Conservation (phyloP, 1,140 invertebrate genomes). For the Apis dorsata region DNA sequence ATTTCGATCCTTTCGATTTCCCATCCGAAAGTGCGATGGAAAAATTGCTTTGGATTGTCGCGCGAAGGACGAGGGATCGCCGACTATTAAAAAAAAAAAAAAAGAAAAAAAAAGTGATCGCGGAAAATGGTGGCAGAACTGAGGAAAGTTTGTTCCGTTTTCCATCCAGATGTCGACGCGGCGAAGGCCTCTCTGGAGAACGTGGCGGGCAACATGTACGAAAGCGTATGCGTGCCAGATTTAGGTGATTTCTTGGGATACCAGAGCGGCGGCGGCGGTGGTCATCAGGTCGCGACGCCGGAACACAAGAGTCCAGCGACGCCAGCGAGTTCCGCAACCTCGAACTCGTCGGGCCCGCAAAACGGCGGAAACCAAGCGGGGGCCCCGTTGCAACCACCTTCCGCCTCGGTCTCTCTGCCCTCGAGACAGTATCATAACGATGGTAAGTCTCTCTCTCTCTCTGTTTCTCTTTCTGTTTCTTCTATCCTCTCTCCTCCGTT, state of each 20-base stretch:
- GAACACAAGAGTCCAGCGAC: conserved; percentile 76
- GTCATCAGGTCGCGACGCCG: conserved; percentile 74
- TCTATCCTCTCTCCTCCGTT: conserved; percentile 25
- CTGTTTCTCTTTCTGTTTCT: neutral
- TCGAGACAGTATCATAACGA: conserved; percentile 77
- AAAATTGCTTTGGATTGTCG: no score
- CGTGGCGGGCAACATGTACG: conserved; percentile 85
- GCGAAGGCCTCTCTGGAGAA: conserved; percentile 85
- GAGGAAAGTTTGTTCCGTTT: conserved; percentile 63
- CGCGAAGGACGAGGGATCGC: neutral
- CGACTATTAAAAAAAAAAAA: neutral
- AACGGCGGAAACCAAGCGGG: conserved; percentile 55
- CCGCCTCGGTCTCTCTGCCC: conserved; percentile 58
- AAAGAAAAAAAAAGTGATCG: neutral
- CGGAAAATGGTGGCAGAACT: conserved; percentile 6
- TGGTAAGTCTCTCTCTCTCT: conserved; percentile 65
- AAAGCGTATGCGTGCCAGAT: conserved; percentile 89
- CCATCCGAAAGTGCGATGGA: no score
- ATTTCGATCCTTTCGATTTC: no score
- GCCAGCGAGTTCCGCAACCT: conserved; percentile 73
- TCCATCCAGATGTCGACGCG: conserved; percentile 84
- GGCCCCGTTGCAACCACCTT: conserved; percentile 58
- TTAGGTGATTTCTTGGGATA: conserved; percentile 85
- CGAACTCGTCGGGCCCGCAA: conserved; percentile 69
- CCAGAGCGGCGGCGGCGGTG: conserved; percentile 74